Evolutionary conservation across 2,888 invertebrate species (phyloP).

Genomic region (Liopterus haemorrhoidalis): DNA sequence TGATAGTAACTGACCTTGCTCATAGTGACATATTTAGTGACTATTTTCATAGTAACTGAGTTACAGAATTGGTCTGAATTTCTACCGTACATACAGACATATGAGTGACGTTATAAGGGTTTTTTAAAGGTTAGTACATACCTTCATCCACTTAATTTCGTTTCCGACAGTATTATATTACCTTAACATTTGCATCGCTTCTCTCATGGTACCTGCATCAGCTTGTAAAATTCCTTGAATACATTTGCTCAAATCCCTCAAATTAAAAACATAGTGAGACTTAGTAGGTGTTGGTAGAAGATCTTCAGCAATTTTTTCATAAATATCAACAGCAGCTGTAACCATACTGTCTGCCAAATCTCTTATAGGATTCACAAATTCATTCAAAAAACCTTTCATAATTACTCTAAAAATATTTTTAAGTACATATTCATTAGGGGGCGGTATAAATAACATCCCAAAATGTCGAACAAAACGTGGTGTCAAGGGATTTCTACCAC

Average conservation of each 20-base stretch:
- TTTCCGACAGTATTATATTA: too few relatives aligned
- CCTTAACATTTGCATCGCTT: slow-evolving; percentile 63
- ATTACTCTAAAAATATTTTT: slow-evolving; percentile 73
- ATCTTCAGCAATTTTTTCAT: slow-evolving; percentile 69
- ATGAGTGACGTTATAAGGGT: too few relatives aligned
- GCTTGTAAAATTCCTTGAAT: slow-evolving; percentile 86
- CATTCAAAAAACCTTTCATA: slow-evolving; percentile 67
- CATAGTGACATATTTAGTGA: too few relatives aligned
- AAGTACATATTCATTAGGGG: slow-evolving; percentile 70
- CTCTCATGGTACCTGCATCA: slow-evolving; percentile 62
- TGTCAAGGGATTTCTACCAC: slow-evolving; percentile 80
- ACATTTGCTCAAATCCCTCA: slow-evolving; percentile 84
- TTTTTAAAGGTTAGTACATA: too few relatives aligned
- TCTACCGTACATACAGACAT: too few relatives aligned
- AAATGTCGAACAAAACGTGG: slow-evolving; percentile 83
- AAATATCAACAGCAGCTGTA: slow-evolving; percentile 76
- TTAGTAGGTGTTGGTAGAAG: slow-evolving; percentile 87
- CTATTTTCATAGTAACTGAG: too few relatives aligned
- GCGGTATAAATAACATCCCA: slow-evolving; percentile 75
- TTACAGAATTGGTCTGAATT: too few relatives aligned
- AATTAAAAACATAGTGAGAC: slow-evolving; percentile 88
- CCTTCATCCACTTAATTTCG: too few relatives aligned
- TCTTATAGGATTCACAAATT: slow-evolving; percentile 66
- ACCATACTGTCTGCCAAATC: slow-evolving; percentile 67
- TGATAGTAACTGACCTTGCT: too few relatives aligned